A percentile compares a stretch with the other conserved stretches of the same genome.
phyloP scores from a whole-genome alignment of 2,113 vertebrate species.

The Burhinus oedicnemus region DNA sequence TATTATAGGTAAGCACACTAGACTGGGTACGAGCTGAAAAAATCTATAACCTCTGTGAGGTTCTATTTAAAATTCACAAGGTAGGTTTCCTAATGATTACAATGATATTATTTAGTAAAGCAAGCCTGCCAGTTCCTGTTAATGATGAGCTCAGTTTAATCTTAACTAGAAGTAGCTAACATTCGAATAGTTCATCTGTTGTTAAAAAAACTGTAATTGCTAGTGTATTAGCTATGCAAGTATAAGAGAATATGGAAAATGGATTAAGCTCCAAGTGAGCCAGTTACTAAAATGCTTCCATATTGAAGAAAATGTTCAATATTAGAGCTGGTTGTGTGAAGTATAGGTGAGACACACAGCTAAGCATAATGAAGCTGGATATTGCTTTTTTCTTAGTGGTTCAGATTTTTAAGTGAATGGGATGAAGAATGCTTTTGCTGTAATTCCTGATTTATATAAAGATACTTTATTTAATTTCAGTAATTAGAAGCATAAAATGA shows the following conservation, averaged over 20 bases:
- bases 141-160: neutral
- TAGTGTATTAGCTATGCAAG: neutral
- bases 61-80: constrained; percentile 95
- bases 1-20: constrained; percentile 81
- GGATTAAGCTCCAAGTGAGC: neutral
- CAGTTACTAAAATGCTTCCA: neutral
- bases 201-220: neutral
- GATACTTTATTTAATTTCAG: neutral
- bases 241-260: neutral
- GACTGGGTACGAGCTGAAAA: constrained; percentile 91
- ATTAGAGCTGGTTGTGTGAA: neutral
- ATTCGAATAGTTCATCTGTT: neutral
- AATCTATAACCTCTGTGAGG: constrained; percentile 94
- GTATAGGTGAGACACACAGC: neutral
- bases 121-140: neutral
- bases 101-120: neutral
- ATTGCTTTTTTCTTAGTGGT: neutral
- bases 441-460: neutral
- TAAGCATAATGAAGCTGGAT: neutral
- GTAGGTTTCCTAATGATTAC: constrained; percentile 65
- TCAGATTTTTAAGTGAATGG: neutral
- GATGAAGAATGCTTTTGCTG: neutral
- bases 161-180: neutral
- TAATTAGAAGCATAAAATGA: neutral
- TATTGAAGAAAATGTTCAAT: neutral